phyloP scores from a whole-genome alignment of 2,113 vertebrate genomes.

The Lamprotornis superbus region DNA sequence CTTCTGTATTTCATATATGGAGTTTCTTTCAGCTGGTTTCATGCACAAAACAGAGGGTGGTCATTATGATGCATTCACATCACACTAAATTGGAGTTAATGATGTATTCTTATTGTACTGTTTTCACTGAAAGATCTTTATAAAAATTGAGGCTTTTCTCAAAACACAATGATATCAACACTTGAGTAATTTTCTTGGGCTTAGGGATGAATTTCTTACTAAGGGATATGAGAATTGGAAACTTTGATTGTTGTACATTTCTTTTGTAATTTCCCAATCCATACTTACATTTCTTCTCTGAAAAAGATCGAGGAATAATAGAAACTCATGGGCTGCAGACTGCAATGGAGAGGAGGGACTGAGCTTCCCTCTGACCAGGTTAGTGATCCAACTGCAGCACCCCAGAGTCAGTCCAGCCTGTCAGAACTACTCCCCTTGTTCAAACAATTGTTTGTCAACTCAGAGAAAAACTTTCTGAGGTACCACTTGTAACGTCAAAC shows the following conservation, averaged over 20 bases:
- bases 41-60: neutral
- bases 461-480: neutral
- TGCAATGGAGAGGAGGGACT: neutral
- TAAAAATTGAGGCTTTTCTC: neutral
- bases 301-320: neutral
- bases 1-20: neutral
- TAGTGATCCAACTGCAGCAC: neutral
- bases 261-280: neutral
- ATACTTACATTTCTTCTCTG: neutral
- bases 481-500: neutral
- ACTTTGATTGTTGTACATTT: neutral
- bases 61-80: neutral
- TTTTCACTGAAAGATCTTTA: neutral
- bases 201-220: neutral
- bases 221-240: neutral
- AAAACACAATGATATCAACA: neutral
- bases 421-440: neutral
- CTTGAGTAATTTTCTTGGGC: neutral
- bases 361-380: neutral
- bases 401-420: neutral
- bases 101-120: neutral
- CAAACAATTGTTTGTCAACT: neutral
- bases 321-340: neutral
- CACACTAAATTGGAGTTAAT: neutral
- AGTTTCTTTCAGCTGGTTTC: neutral